A percentile compares a stretch with the other conserved stretches of the same genome.
Evolutionary conservation across 2,797 vertebrate species (phyloP).

Genomic region (Enteromius radiatus): DNA sequence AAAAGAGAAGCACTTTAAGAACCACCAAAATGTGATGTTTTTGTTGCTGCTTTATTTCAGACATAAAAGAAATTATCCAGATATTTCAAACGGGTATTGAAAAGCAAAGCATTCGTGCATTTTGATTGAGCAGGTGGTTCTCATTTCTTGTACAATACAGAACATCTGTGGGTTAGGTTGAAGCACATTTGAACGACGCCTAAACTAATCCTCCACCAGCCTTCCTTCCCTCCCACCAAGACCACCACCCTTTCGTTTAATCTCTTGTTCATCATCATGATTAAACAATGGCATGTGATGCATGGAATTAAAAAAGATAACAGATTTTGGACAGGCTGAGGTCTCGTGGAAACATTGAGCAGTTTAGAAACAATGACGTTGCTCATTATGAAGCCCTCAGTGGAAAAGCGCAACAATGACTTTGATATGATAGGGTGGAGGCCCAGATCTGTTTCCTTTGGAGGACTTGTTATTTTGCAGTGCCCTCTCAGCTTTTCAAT

Average conservation of each 20-base stretch:
- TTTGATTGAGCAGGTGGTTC: slow-evolving; percentile 62
- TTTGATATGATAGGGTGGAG: slow-evolving; percentile 32
- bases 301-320: slow-evolving; percentile 61
- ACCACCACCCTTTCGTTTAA: slow-evolving; percentile 39
- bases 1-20: slow-evolving; percentile 60
- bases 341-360: slow-evolving; percentile 44
- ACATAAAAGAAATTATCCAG: slow-evolving; percentile 56
- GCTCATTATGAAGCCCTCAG: slow-evolving; percentile 18
- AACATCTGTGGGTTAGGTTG: slow-evolving; percentile 63
- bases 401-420: slow-evolving; percentile 37
- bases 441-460: not conserved
- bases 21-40: slow-evolving; percentile 46
- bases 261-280: slow-evolving; percentile 50
- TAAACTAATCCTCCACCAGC: slow-evolving; percentile 42
- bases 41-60: slow-evolving; percentile 47
- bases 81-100: slow-evolving; percentile 59
- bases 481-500: slow-evolving; percentile 40
- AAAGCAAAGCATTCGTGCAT: slow-evolving; percentile 54
- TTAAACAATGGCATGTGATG: slow-evolving; percentile 58
- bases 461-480: slow-evolving; percentile 45
- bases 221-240: slow-evolving; percentile 30
- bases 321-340: slow-evolving; percentile 41
- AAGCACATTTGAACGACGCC: slow-evolving; percentile 37
- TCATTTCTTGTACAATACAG: slow-evolving; percentile 62
- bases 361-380: slow-evolving; percentile 47